Percentiles rank a stretch among this genome's conserved stretches.
Conservation (phyloP, 2,888 invertebrate species). For the Synanthedon tipuliformis region DNA sequence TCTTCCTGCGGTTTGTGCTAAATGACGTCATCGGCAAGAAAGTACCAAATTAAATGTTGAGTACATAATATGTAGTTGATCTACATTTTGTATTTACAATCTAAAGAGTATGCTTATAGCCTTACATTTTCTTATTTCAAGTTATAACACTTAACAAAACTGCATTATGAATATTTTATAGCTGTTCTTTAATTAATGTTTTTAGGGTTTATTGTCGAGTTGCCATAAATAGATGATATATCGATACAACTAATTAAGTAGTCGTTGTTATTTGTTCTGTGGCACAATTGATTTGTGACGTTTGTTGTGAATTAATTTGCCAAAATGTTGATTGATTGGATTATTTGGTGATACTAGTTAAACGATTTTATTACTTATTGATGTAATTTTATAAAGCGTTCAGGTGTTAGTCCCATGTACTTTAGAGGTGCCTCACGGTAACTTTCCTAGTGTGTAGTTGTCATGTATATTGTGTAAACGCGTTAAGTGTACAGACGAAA, state of each 20-base stretch:
- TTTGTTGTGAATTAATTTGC: conserved; percentile 46
- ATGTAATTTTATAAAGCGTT: conserved; percentile 19
- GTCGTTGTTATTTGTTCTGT: conserved; percentile 26
- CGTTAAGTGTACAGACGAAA: conserved; percentile 54
- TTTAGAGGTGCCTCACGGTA: conserved; percentile 34
- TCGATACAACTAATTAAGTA: conserved; percentile 17
- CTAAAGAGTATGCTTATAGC: conserved; percentile 12
- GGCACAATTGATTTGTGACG: conserved; percentile 32
- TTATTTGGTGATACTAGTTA: conserved; percentile 59
- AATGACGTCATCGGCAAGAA: no score
- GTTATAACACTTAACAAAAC: conserved; percentile 6
- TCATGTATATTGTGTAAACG: conserved; percentile 36
- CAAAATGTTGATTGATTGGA: conserved; percentile 39
- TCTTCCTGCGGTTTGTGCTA: no score
- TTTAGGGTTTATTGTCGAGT: conserved; percentile 17
- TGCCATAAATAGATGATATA: conserved; percentile 37
- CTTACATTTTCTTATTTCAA: conserved; percentile 12
- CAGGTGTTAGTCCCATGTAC: conserved; percentile 32
- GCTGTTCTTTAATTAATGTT: conserved; percentile 15
- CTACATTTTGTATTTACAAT: no score
- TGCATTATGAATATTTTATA: conserved; percentile 12
- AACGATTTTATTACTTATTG: conserved; percentile 34
- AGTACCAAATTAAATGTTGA: no score
- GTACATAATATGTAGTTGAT: no score
- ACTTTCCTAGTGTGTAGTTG: conserved; percentile 27